Conservation (phyloP, 2,797 vertebrate species). For the Euthynnus affinis region DNA sequence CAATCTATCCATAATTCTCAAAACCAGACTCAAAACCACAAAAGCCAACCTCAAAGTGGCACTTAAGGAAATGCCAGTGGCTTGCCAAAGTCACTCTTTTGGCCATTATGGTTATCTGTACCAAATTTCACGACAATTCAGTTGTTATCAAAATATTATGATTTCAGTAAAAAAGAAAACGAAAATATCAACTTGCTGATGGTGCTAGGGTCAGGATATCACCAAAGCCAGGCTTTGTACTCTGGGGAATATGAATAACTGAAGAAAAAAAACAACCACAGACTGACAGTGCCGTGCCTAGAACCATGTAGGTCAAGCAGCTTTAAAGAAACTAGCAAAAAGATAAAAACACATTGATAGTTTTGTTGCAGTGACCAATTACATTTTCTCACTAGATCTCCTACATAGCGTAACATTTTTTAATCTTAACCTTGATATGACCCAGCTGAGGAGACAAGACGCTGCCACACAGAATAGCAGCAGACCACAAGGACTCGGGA, state of each 20-base stretch:
- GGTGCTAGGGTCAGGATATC: too few species aligned
- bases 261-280: too few species aligned
- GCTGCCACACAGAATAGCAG: constrained; percentile 28
- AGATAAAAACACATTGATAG: not conserved
- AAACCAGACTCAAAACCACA: not conserved
- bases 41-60: not conserved
- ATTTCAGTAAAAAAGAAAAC: too few species aligned
- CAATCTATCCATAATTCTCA: too few species aligned
- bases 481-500: constrained; percentile 11
- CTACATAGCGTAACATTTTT: not conserved
- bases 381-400: not conserved
- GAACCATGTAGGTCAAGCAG: not conserved
- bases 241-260: too few species aligned
- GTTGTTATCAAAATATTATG: not conserved
- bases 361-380: not conserved
- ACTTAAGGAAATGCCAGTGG: too few species aligned
- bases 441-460: constrained; percentile 20
- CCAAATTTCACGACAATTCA: not conserved
- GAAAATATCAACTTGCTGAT: too few species aligned
- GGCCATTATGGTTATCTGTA: not conserved
- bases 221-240: too few species aligned
- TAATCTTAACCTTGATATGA: not conserved
- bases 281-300: not conserved
- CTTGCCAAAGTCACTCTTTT: not conserved
- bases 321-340: not conserved